Base-by-base conservation (phyloP, 2,888 invertebrate genomes). In the Himalopsyche tibetana region DNA sequence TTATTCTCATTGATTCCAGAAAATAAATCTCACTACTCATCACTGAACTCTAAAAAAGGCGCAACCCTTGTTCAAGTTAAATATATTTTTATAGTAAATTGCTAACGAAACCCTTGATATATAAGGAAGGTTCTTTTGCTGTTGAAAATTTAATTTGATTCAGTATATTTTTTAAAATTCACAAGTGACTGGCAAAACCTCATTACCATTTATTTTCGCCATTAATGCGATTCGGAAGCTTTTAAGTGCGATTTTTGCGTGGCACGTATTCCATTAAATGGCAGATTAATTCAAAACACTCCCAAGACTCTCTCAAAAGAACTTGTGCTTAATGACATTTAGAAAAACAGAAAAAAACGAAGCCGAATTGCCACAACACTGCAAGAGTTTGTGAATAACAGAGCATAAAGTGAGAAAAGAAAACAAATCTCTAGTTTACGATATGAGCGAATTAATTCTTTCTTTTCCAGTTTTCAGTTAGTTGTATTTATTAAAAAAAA, bases 151-250 rank as follows among this genome's bases (percentile, higher is more conserved):
- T 51, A 51, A 51, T 51, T 51, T 15, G 51, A 51, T 51, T 51
- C 51, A 51, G 51, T 51, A 15, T 15, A 51, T 51, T 51, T 63
- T 63, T 63, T 19, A 19, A 63, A 56, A 56, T 56, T 56, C 56
- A 56, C 56, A 56, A 63, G 63, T 63, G 63, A 63, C 63, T 63
- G 63, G 63, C 63, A 63, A 63, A 63, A 63, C 63, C 63, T 63
- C 63, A 63, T 63, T 63, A 63, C 63, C 63, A 63, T 63, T 63
- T 63, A 63, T 63, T 63, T 51, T 63, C 19, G 28, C 63, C 63
- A 63, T 63, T 63, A 63, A 63, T 63, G 63, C 63, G 63, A 63
- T 63, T 63, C 63, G 63, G 63, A 63, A 63, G 63, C 63, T 63
- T 63, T 63, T 63, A 63, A 63, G 63, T 63, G 28, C 63, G 63